Evolutionary conservation across 2,113 vertebrate genomes (phyloP).

Genomic region (Rhinoptilus africanus): DNA sequence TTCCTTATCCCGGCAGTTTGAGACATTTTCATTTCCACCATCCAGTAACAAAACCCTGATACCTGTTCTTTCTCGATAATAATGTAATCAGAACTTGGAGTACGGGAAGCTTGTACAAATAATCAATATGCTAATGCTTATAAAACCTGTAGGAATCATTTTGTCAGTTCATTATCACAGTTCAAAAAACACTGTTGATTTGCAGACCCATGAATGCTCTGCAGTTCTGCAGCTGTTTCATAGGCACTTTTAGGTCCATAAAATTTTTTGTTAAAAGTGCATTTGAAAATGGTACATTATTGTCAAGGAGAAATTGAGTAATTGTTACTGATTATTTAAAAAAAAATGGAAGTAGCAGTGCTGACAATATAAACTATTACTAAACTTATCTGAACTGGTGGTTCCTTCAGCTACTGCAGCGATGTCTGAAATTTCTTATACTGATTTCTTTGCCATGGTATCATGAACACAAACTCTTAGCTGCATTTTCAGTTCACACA

Average conservation of each 20-base stretch:
- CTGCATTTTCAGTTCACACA: not conserved
- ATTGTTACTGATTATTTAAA: not conserved
- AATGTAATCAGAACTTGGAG: not conserved
- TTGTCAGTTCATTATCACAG: not conserved
- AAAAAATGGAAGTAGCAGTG: not conserved
- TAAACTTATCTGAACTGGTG: not conserved
- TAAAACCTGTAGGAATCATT: not conserved
- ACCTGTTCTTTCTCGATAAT: not conserved
- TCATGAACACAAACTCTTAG: not conserved
- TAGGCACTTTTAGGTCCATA: not conserved
- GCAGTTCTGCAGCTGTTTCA: not conserved
- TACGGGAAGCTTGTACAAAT: not conserved
- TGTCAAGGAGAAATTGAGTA: not conserved
- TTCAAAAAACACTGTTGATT: not conserved
- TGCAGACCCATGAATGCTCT: not conserved
- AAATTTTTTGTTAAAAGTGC: not conserved
- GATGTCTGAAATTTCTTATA: not conserved
- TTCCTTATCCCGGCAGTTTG: not conserved
- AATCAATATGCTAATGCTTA: not conserved
- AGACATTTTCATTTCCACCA: not conserved
- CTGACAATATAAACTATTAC: not conserved
- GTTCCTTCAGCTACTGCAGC: not conserved
- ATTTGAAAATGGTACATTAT: not conserved
- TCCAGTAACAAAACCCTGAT: not conserved
- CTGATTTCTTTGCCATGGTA: not conserved